Percentiles rank a stretch among this genome's conserved stretches.
phyloP scores from a whole-genome alignment of 2,113 vertebrate species.

The Ardeotis arabs region DNA sequence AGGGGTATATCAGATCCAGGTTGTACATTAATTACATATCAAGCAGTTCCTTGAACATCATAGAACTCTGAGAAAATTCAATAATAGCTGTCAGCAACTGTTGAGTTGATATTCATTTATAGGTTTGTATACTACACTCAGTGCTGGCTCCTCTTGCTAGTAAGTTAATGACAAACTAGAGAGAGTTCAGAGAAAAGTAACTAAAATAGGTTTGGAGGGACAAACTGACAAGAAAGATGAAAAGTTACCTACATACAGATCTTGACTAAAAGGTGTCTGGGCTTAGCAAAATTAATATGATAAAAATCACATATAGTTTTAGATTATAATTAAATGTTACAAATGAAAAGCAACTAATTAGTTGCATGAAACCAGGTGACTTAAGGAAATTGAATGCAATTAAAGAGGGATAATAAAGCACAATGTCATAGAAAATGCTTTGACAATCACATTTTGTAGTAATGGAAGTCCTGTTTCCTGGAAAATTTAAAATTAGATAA shows the following conservation, averaged over 20 bases:
- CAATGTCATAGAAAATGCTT: neutral
- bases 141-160: neutral
- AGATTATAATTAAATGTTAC: neutral
- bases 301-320: neutral
- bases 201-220: neutral
- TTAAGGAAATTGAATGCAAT: neutral
- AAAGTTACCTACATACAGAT: neutral
- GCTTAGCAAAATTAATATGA: neutral
- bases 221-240: neutral
- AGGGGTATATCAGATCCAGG: neutral
- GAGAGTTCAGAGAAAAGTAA: neutral
- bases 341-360: neutral
- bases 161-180: neutral
- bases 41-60: neutral
- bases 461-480: neutral
- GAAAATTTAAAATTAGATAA: neutral
- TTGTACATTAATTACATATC: neutral
- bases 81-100: neutral
- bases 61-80: neutral
- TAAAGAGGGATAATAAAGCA: neutral
- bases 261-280: neutral
- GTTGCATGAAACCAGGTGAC: neutral
- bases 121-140: neutral
- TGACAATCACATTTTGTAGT: neutral
- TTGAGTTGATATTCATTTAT: neutral